Percentiles rank a stretch among this genome's conserved stretches.
Conservation (phyloP, 1,140 invertebrate species). For the Eupeodes corollae region DNA sequence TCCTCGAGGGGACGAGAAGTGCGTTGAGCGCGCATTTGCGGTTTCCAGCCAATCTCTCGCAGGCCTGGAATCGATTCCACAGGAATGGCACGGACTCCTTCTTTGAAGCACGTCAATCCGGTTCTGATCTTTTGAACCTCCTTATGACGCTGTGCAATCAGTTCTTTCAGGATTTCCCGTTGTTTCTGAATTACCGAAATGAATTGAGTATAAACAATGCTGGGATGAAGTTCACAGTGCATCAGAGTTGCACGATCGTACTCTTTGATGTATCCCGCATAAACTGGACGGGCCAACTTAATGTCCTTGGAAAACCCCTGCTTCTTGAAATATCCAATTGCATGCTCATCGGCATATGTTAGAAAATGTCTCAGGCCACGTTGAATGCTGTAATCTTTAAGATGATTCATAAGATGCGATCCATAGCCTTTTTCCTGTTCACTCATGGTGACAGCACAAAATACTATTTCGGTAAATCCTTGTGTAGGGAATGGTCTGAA, state of each 20-base stretch:
- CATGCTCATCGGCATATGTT: conserved; percentile 95
- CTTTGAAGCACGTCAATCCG: conserved; percentile 82
- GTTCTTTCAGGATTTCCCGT: conserved; percentile 86
- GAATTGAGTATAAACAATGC: conserved; percentile 89
- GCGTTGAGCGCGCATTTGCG: conserved; percentile 48
- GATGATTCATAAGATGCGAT: conserved; percentile 97
- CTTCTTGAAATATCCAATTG: conserved; percentile 97
- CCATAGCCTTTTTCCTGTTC: conserved; percentile 98
- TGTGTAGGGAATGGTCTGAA: conserved; percentile 90
- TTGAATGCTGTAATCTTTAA: conserved; percentile 95
- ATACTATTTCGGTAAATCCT: conserved; percentile 98
- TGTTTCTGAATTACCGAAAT: conserved; percentile 80
- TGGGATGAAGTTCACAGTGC: conserved; percentile 92
- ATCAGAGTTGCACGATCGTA: conserved; percentile 97
- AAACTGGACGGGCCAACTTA: conserved; percentile 58
- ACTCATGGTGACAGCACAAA: conserved; percentile 92
- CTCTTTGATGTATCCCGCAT: conserved; percentile 85
- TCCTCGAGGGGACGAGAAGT: conserved; percentile 52
- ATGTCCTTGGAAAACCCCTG: conserved; percentile 98
- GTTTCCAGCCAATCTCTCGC: conserved; percentile 64
- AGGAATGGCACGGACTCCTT: conserved; percentile 71
- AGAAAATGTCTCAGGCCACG: conserved; percentile 88
- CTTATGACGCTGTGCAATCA: conserved; percentile 76
- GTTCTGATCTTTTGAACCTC: conserved; percentile 74
- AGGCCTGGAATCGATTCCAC: conserved; percentile 81